Evolutionary conservation across 2,113 vertebrate genomes (phyloP), one percentile per base, ranked within the genome.

Genomic region (Poeciliopsis occidentalis): DNA sequence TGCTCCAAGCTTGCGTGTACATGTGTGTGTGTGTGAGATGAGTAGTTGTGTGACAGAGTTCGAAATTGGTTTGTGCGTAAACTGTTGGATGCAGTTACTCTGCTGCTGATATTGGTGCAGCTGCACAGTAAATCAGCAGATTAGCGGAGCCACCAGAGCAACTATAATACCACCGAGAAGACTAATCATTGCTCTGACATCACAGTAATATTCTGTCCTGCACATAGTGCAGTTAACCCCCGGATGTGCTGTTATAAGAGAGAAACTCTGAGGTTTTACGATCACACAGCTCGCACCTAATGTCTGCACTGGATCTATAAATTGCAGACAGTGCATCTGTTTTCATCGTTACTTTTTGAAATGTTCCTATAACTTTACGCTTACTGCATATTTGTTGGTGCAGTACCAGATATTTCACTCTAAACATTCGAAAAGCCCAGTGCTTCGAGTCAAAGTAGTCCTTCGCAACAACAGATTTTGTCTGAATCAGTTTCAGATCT

Each of bases 121-220:
- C 76, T 76, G 76, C 82, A 84, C 82, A 76, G 78, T 76, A 87
- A 85, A 85, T 81, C 84, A 75, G 73, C 73, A 76, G 81, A 85
- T 83, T 80, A 88, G 67, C 62, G 17, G 60, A 81, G 81, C 67
- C 69, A 79, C 69, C 19, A 27, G 70, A 80, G 75, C 78, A 24
- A 75, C 79, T 77, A 57, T 67, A 78, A 78, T 73, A 66, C 69
- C 44, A 69, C 57, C 47, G 47, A 82, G 67, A 79, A 66, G 77
- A 82, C 68, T 67, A 64, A 80, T 84, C 60, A 73, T 69, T 64
- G 70, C 39, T 63, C 75, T 83, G 80, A 79, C 79, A 74, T 82
- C 75, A 67, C 69, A 76, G 73, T 69, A 83, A 71, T 68, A 78
- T 72, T 73, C 32, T 76, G 60, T 71, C 54, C 73, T 64, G 61